These are phyloP conservation scores for Psittacula cyanocephala DNA, from an alignment of 2,113 vertebrate species.

Conservation along the genomic window DNA sequence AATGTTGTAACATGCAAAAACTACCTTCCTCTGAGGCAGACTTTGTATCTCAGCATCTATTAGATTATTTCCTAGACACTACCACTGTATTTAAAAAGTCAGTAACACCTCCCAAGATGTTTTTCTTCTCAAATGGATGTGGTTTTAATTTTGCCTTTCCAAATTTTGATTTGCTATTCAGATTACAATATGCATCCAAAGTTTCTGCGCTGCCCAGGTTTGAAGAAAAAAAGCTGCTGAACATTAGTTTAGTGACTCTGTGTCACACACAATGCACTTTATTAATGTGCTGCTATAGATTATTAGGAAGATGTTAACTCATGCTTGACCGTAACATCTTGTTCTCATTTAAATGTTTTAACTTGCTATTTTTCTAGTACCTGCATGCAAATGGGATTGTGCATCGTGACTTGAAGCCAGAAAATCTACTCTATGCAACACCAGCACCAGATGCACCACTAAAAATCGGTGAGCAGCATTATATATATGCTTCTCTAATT, in stretches of 20 bases:
- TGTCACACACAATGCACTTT: neutral
- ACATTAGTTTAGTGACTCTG: neutral
- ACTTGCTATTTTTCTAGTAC: constrained; percentile 73
- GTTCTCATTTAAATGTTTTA: neutral
- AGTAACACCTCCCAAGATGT: neutral
- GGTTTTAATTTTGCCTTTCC: neutral
- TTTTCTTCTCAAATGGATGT: neutral
- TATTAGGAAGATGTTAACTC: neutral
- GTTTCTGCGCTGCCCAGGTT: neutral
- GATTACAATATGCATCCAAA: neutral
- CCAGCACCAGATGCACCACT: constrained; percentile 85
- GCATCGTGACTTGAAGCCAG: constrained; percentile 88
- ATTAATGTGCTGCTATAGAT: neutral
- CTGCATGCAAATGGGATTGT: constrained; percentile 89
- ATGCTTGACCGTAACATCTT: neutral
- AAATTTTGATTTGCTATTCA: constrained; percentile 20
- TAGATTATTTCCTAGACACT: neutral
- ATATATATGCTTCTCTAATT: neutral
- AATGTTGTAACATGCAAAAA: neutral
- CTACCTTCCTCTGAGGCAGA: neutral
- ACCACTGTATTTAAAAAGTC: neutral
- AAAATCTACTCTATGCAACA: constrained; percentile 88
- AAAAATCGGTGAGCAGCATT: constrained; percentile 81
- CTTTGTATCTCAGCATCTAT: neutral
- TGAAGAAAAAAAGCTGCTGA: neutral